Percentiles rank a stretch among this genome's conserved stretches.
These are phyloP conservation scores for Epinotia ramella DNA, from an alignment of 2,888 invertebrate species.

Conservation along the genomic window DNA sequence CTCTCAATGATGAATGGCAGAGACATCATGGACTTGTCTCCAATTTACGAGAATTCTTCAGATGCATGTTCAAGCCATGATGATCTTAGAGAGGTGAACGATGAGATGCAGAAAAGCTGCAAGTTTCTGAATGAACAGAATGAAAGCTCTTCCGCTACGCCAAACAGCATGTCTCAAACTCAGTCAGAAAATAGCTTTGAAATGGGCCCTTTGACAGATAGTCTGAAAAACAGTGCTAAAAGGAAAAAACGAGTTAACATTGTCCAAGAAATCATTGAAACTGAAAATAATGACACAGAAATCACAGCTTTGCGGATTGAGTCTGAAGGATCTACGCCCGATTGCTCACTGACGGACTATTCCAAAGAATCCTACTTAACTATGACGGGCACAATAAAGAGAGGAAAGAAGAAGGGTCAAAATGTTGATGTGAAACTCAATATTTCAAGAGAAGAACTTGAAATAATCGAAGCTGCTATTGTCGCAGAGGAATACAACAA, in stretches of 20 bases:
- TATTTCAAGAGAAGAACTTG: conserved; percentile 89
- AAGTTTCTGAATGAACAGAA: conserved; percentile 71
- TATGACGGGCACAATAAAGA: conserved; percentile 90
- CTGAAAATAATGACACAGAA: conserved; percentile 76
- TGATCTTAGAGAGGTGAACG: conserved; percentile 70
- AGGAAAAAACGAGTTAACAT: conserved; percentile 88
- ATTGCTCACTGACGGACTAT: conserved; percentile 83
- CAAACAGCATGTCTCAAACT: conserved; percentile 78
- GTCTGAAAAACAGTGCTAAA: conserved; percentile 77
- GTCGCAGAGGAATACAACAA: conserved; percentile 85
- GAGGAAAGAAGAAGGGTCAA: conserved; percentile 90
- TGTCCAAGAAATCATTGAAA: conserved; percentile 79
- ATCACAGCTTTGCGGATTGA: conserved; percentile 71
- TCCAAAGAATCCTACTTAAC: conserved; percentile 87
- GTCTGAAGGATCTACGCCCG: conserved; percentile 83
- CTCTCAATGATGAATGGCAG: conserved; percentile 69
- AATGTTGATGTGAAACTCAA: conserved; percentile 90
- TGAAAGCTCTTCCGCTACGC: conserved; percentile 76
- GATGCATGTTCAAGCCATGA: conserved; percentile 82
- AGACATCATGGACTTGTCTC: conserved; percentile 80
- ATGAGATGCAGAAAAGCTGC: conserved; percentile 72
- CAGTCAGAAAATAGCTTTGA: conserved; percentile 82
- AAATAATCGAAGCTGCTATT: conserved; percentile 87
- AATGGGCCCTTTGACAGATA: conserved; percentile 77
- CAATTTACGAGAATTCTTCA: conserved; percentile 82